Percentiles rank a stretch among this genome's conserved stretches.
These are phyloP conservation scores for Dasysyrphus albostriatus DNA, from an alignment of 2,888 invertebrate species.

Conservation along the genomic window DNA sequence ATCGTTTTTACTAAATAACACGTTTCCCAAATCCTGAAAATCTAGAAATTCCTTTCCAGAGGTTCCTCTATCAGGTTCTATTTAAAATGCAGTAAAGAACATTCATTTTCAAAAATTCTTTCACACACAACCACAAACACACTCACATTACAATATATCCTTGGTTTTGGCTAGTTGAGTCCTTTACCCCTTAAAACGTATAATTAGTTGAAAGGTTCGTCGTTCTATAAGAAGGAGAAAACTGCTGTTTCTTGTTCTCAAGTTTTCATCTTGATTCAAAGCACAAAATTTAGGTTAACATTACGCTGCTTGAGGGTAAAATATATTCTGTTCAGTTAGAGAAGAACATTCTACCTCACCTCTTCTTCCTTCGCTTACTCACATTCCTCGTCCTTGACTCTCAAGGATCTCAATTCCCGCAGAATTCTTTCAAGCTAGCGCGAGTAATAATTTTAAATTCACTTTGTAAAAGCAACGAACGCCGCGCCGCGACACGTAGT, in stretches of 20 bases:
- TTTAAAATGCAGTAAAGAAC: conserved; percentile 54
- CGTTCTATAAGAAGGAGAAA: neutral
- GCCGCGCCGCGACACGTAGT: no score
- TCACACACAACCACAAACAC: conserved; percentile 21
- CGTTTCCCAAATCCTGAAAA: conserved; percentile 5
- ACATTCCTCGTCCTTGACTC: neutral
- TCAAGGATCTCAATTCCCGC: conserved; percentile 47
- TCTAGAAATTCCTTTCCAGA: neutral
- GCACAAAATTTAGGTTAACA: conserved; percentile 68
- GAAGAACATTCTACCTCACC: neutral
- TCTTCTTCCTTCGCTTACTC: no score
- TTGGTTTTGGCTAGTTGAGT: conserved; percentile 7
- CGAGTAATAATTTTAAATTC: conserved; percentile 64
- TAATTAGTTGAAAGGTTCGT: conserved; percentile 63
- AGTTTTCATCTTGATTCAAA: conserved; percentile 47
- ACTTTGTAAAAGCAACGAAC: conserved; percentile 45
- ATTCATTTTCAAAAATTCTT: conserved; percentile 52
- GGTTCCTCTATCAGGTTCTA: neutral
- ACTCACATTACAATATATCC: neutral
- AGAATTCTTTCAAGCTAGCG: conserved; percentile 23
- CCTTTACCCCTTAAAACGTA: conserved; percentile 42
- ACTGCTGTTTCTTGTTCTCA: conserved; percentile 22
- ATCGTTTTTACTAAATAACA: conserved; percentile 41
- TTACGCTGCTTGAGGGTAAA: conserved; percentile 29
- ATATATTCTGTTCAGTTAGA: conserved; percentile 34